Percentiles rank a stretch among this genome's conserved stretches.
Evolutionary conservation across 2,113 vertebrate species (phyloP).

Genomic region (Pogonocichla stellata): DNA sequence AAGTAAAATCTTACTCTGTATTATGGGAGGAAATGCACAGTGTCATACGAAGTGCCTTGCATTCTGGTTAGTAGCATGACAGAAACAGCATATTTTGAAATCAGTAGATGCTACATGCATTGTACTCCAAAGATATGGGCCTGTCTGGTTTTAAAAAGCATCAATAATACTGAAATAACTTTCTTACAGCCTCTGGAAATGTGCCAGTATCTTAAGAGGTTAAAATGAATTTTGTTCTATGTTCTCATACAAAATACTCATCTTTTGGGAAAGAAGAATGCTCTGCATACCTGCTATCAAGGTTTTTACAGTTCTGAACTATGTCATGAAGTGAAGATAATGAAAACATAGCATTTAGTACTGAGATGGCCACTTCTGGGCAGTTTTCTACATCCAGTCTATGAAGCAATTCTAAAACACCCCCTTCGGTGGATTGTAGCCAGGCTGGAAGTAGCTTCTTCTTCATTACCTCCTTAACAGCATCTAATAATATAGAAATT

Average conservation of each 20-base stretch:
- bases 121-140: background rate
- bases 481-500: slow-evolving; percentile 70
- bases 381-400: slow-evolving; percentile 93
- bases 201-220: background rate
- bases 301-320: slow-evolving; percentile 69
- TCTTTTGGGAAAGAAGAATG: background rate
- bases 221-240: background rate
- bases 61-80: background rate
- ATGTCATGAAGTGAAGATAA: slow-evolving; percentile 74
- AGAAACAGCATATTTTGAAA: background rate
- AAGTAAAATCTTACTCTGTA: background rate
- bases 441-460: slow-evolving; percentile 86
- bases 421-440: slow-evolving; percentile 81
- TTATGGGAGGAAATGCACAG: background rate
- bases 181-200: background rate
- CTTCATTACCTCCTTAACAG: slow-evolving; percentile 83
- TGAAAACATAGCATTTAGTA: slow-evolving; percentile 82
- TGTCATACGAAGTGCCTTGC: background rate
- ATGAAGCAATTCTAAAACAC: slow-evolving; percentile 87
- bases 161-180: background rate
- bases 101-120: background rate
- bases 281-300: slow-evolving; percentile 80
- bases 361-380: slow-evolving; percentile 79
- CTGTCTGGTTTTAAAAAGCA: background rate
- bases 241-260: background rate